These are phyloP conservation scores for Ochropleura leucogaster DNA, from an alignment of 2,888 invertebrate genomes.

Conservation along the genomic window DNA sequence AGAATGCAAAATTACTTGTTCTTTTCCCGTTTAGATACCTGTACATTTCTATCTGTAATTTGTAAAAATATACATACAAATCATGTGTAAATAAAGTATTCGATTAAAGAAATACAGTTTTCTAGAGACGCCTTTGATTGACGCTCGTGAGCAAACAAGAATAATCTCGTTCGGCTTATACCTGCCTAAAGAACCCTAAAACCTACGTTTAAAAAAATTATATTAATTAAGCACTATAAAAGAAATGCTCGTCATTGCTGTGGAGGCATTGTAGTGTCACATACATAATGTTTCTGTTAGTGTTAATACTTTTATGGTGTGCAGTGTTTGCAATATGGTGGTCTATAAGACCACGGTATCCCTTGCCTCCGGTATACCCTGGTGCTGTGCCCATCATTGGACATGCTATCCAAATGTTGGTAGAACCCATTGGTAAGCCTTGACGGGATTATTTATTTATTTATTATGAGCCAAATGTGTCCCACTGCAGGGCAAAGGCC, in stretches of 20 bases:
- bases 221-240: not conserved
- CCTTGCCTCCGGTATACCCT: constrained; percentile 15
- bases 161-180: not conserved
- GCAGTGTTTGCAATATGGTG: constrained; percentile 3
- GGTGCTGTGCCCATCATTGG: constrained; percentile 29
- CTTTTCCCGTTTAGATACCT: no score
- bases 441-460: no score
- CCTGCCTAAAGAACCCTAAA: not conserved
- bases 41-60: no score
- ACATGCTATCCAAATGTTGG: constrained; percentile 2
- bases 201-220: not conserved
- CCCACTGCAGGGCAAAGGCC: no score
- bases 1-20: no score
- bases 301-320: constrained; percentile 6
- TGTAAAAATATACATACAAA: no score
- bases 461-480: no score
- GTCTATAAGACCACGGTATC: not conserved
- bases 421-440: not conserved
- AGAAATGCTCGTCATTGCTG: not conserved
- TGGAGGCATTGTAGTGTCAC: not conserved
- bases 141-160: not conserved
- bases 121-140: not conserved
- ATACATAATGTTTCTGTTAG: not conserved
- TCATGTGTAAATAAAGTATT: no score
- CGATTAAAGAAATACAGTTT: not conserved